Base-by-base conservation (phyloP, 2,888 invertebrate genomes). In the Ophion ellenae region DNA sequence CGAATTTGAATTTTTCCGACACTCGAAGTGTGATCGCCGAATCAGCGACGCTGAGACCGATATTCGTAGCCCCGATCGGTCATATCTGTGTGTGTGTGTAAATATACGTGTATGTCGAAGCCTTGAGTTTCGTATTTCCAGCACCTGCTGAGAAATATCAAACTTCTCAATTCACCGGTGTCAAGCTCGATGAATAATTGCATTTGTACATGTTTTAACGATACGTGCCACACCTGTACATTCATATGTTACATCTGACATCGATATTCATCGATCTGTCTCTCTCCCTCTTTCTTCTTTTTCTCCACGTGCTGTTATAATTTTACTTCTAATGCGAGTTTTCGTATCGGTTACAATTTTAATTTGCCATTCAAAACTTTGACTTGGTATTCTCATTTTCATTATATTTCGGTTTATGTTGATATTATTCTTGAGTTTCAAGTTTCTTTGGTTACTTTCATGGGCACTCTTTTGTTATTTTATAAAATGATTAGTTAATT, bases 121-220 rank as follows among this genome's bases (percentile, higher is more conserved):
- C 57, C 79, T 84, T 59, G 83, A 63, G 79, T 64, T 69, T 81
- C 81, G 75, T 75, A 66, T 85, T 85, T 75, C 85, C 69, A 78
- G 59, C 81, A 85, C 79, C 85, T 82, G 77, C 70, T 57, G 71
- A 77, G 59, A 79, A 79, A 82, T 74, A 70, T 85, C 79, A 82
- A 75, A 71, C 75, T 79, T 75, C 61, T 66, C 57, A 59, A 57
- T 66, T 78, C 57, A 64, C 53, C 61, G n/a, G 47, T 78, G 73
- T 78, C 70, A 71, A 59, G 71, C 64, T 64, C 57, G 36, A 80
- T 63, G 57, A 64, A 73, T 64, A 80, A 80, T 45, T 76, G 66
- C 76, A 66, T 76, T 76, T 66, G 40, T 73, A 74, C 67, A 70
- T 75, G 36, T 73, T 78, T 78, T 53, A 36, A 53, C 74, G 73